Conservation (phyloP, 2,113 vertebrate genomes). For the Glareola pratincola region DNA sequence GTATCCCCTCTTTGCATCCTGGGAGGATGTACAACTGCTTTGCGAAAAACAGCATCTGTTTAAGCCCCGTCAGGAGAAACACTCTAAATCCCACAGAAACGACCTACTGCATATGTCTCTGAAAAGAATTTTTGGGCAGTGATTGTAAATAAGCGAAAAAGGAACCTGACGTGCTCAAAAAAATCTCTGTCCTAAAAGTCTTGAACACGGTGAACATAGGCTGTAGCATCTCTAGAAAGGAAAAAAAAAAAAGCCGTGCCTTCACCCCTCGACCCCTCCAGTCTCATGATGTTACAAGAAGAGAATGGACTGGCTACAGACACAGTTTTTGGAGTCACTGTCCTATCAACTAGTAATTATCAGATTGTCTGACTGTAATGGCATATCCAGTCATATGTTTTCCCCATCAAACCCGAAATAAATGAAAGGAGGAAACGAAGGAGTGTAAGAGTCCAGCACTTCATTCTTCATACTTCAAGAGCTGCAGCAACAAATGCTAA, state of each 20-base stretch:
- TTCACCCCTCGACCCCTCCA: neutral
- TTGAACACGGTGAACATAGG: neutral
- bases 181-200: neutral
- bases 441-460: constrained; percentile 52
- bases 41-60: neutral
- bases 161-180: neutral
- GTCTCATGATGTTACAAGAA: neutral
- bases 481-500: constrained; percentile 19
- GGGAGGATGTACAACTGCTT: neutral
- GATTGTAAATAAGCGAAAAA: neutral
- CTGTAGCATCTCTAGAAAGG: neutral
- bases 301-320: neutral
- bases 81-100: neutral
- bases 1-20: neutral
- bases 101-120: neutral
- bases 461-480: constrained; percentile 53
- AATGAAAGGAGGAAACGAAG: constrained; percentile 60
- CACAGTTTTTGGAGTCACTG: neutral
- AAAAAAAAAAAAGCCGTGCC: neutral
- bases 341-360: neutral
- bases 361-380: constrained; percentile 3
- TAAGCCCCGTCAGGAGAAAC: neutral
- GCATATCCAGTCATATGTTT: constrained; percentile 41
- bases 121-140: neutral
- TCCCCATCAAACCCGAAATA: constrained; percentile 53